Evolutionary conservation across 2,888 invertebrate genomes (phyloP).

Genomic region (Coleophora deauratella): DNA sequence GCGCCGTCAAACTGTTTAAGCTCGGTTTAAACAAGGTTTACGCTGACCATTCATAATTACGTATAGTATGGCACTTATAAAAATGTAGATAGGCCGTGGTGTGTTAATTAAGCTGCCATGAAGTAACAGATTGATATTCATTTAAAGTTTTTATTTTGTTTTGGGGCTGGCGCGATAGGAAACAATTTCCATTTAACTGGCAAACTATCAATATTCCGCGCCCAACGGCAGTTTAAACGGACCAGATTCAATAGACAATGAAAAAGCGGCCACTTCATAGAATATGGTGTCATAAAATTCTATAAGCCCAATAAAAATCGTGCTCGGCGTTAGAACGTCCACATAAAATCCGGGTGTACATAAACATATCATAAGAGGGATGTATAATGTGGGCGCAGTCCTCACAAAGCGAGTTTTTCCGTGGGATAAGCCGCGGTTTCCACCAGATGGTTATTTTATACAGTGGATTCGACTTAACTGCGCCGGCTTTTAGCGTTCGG

Average conservation of each 20-base stretch:
- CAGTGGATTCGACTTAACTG: constrained; percentile 63
- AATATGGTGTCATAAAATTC: constrained; percentile 69
- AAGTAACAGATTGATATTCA: no score
- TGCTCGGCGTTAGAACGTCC: constrained; percentile 69
- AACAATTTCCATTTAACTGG: constrained; percentile 22
- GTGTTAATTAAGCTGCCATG: no score
- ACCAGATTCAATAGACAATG: constrained; percentile 64
- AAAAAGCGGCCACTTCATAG: constrained; percentile 64
- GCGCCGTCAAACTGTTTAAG: constrained; percentile 68
- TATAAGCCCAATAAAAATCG: constrained; percentile 73
- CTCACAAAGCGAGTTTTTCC: constrained; percentile 67
- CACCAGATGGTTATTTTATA: constrained; percentile 72
- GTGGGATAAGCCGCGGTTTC: constrained; percentile 61
- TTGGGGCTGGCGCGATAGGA: neutral
- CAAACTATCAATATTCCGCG: constrained; percentile 16
- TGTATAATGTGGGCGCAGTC: constrained; percentile 55
- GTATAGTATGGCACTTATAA: no score
- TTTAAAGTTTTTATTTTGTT: no score
- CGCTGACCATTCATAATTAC: constrained; percentile 5
- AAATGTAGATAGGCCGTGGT: constrained; percentile 5
- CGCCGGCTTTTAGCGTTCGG: constrained; percentile 33
- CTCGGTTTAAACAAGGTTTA: constrained; percentile 44
- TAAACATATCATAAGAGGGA: constrained; percentile 74
- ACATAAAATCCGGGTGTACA: constrained; percentile 73
- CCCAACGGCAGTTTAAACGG: constrained; percentile 35